Conservation (phyloP, 2,888 invertebrate genomes). For the Thysanoteuthis rhombus region DNA sequence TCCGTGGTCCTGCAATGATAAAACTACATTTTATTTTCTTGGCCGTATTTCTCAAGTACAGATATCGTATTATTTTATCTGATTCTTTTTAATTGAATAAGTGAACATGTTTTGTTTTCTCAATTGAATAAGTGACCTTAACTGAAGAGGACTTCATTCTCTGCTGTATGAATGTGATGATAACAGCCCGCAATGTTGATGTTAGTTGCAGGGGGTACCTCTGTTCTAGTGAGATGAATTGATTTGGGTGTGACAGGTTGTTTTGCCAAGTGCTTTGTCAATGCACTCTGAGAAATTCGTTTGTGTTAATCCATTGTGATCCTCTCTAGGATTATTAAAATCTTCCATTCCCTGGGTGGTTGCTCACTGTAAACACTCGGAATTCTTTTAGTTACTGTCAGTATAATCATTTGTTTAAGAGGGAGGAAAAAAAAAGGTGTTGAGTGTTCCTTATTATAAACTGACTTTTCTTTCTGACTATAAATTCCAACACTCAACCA, state of each 20-base stretch:
- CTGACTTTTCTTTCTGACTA: background rate
- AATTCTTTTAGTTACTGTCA: background rate
- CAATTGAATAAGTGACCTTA: background rate
- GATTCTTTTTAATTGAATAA: background rate
- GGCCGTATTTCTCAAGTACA: too few relatives aligned
- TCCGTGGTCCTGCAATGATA: too few relatives aligned
- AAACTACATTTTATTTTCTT: too few relatives aligned
- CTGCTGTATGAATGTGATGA: background rate
- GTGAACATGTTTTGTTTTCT: background rate
- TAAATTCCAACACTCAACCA: background rate
- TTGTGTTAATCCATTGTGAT: background rate
- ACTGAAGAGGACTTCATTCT: background rate
- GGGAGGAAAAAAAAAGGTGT: background rate
- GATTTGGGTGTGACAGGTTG: background rate
- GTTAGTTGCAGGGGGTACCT: background rate
- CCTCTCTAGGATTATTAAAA: background rate
- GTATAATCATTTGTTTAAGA: background rate
- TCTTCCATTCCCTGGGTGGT: background rate
- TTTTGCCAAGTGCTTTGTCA: background rate
- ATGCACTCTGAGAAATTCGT: background rate
- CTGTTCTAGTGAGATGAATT: background rate
- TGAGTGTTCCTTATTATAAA: background rate
- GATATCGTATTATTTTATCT: background rate
- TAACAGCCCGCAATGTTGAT: background rate
- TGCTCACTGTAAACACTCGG: background rate